Base-by-base conservation (phyloP, 2,888 invertebrate genomes). In the Lasioglossum leucozonium region DNA sequence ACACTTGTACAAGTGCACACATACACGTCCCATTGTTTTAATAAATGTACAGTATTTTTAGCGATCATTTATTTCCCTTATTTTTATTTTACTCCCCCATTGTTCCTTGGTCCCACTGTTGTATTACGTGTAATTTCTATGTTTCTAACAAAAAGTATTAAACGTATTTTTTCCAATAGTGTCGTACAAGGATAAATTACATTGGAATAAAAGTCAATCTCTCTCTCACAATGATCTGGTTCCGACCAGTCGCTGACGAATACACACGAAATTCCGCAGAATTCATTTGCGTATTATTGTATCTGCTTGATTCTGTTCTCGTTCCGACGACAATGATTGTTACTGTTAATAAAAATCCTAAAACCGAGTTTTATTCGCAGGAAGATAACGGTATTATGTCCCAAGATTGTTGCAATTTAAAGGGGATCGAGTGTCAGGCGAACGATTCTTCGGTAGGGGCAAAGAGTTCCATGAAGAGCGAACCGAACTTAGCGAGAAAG, bases 1-100 rank as follows among this genome's bases (percentile, higher is more conserved):
- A 81, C 72, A 77, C 67, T 69, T 79, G 82, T 86, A 85, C 55
- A 58, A 77, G 81, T 75, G 84, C 78, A 81, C 77, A 81, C 58
- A 82, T 79, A 84, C 79, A 81, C 73, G 83, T 82, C 77, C 80
- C 79, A 88, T 67, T 67, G 67, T 93, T 90, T 93, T 91, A 93
- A 93, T 93, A 93, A 93, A 93, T 93, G 89, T 91, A 91, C 89
- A 93, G 89, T 92, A 91, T 93, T 92, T 89, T 93, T 93, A 91
- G 91, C 87, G 89, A 90, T 83, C 81, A 90, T 89, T 92, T 90
- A 89, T 91, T 89, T 88, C 89, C 88, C 89, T 91, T 89, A 87
- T 88, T 91, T 92, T 92, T 92, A 90, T 92, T 92, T 93, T 89
- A 88, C 78, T 88, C 91, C 93, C 72, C 86, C 11, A n/a, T 81